Evolutionary conservation across 2,797 vertebrate genomes (phyloP), one percentile per base, ranked within the genome.

Genomic region (Anableps anableps): DNA sequence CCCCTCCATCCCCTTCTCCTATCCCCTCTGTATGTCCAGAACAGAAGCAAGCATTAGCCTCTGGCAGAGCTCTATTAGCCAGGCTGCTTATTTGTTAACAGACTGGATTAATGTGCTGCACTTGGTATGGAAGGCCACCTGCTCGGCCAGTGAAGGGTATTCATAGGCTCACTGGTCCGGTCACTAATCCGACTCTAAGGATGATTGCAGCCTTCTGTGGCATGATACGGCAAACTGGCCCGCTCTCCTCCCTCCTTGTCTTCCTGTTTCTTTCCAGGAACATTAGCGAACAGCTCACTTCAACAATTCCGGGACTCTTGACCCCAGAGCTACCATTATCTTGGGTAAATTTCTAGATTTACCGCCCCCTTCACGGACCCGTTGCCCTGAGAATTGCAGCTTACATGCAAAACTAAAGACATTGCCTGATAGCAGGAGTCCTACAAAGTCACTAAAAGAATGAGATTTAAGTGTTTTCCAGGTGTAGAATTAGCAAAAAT

Each of bases 41-140:
- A 75, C 66, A 4, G 75, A 91, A 83, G 89, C 87, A 88, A 90
- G 89, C 91, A 88, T 83, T 89, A 91, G 88, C 90, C 85, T 78
- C 79, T 91, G 91, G 90, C 93, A 88, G 90, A 60, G 85, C 74
- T 90, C 88, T 94, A 92, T 94, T 94, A 93, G 92, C 86, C 80
- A 72, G 90, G 80, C 78, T 86, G 88, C 91, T 90, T 92, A 92
- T 94, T 95, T 93, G 93, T 92, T 94, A 94, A 90, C 88, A 78
- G 82, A 89, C 90, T 90, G 89, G 90, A 92, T 93, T 91, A 85
- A 92, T 93, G 91, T 90, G 91, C 84, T 92, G 88, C 84, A 85
- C 88, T 95, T 91, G 88, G 85, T 93, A 90, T 88, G 91, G 84
- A 83, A 83, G 82, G 83, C 92, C 92, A 93, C 92, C 94, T 93